Percentiles rank a stretch among this genome's conserved stretches.
phyloP scores from a whole-genome alignment of 1,140 invertebrate species.

The Euwallacea fornicatus region DNA sequence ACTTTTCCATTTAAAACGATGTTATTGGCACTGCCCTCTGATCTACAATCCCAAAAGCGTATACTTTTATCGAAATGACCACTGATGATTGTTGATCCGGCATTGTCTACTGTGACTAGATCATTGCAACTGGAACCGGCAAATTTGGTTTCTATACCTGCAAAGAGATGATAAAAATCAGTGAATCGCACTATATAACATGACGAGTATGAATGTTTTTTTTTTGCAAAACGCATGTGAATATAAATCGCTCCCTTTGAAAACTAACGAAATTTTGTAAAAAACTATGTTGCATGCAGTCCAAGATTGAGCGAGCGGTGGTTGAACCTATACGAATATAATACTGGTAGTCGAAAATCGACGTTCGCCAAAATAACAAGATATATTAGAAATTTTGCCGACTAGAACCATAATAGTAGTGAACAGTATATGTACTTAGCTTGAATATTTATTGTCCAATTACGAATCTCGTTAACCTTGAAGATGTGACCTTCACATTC shows the following conservation, averaged over 20 bases:
- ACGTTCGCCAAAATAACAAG: too few relatives aligned
- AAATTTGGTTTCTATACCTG: constrained; percentile 94
- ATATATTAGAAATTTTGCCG: too few relatives aligned
- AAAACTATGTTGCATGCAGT: not conserved
- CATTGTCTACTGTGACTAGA: constrained; percentile 83
- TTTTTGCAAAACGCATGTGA: not conserved
- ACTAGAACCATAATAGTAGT: too few relatives aligned
- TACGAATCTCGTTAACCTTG: too few relatives aligned
- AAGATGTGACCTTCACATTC: too few relatives aligned
- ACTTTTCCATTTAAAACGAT: constrained; percentile 90
- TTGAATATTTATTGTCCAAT: too few relatives aligned
- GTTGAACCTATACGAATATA: too few relatives aligned
- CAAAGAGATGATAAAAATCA: constrained; percentile 11
- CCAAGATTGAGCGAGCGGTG: too few relatives aligned
- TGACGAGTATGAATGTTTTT: not conserved
- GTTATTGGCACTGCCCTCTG: constrained; percentile 77
- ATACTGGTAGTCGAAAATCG: too few relatives aligned
- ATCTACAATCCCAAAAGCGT: constrained; percentile 93
- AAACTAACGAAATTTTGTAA: not conserved
- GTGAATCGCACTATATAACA: not conserved
- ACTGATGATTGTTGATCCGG: constrained; percentile 91
- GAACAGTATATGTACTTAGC: too few relatives aligned
- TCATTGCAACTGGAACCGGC: constrained; percentile 96
- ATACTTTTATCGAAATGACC: constrained; percentile 97
- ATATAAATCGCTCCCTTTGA: too few relatives aligned